A percentile compares a stretch with the other conserved stretches of the same genome.
phyloP scores from a whole-genome alignment of 2,888 invertebrate genomes.

The Meiosimyza platycephala region DNA sequence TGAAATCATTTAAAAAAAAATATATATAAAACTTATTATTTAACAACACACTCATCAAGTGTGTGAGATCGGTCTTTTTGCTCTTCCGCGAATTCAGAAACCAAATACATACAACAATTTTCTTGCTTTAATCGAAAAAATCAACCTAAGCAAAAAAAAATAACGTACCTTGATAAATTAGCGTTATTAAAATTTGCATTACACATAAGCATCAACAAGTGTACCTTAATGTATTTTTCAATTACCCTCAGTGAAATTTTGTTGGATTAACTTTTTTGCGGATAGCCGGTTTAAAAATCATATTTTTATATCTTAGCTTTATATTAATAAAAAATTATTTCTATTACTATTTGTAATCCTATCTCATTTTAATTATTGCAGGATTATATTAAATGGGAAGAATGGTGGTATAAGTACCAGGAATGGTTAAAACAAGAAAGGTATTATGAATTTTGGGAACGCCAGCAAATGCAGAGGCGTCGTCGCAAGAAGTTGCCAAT shows the following conservation, averaged over 20 bases:
- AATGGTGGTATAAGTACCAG: conserved; percentile 92
- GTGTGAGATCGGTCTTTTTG: no score
- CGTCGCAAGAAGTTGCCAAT: conserved; percentile 67
- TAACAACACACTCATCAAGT: no score
- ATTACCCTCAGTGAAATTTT: no score
- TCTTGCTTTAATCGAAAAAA: not conserved
- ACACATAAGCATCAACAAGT: no score
- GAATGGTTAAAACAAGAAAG: conserved; percentile 82
- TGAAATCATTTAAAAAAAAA: no score
- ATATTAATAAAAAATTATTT: conserved; percentile 3
- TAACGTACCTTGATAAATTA: no score
- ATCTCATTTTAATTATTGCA: conserved; percentile 55
- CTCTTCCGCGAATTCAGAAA: no score
- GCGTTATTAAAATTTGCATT: no score
- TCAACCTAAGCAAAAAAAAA: no score
- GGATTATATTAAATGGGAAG: conserved; percentile 93
- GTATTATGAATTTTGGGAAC: conserved; percentile 68
- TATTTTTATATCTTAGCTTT: not conserved
- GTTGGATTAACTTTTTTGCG: not conserved
- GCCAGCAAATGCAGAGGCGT: conserved; percentile 65
- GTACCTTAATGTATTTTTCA: no score
- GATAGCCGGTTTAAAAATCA: not conserved
- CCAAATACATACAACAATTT: no score
- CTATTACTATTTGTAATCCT: not conserved
- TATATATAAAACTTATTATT: no score